Conservation (phyloP, 1,140 invertebrate species). For the Papilio helenus region DNA sequence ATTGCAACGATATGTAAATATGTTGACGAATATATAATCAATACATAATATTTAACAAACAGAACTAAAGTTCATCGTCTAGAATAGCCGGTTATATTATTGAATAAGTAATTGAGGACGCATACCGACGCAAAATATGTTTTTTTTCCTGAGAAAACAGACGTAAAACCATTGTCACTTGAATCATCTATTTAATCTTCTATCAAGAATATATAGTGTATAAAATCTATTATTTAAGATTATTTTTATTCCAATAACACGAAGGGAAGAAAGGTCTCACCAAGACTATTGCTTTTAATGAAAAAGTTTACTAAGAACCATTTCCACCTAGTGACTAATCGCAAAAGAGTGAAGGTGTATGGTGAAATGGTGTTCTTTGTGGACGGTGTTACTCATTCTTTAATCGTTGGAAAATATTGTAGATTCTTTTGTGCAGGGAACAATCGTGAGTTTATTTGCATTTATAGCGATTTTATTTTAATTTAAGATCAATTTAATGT, state of each 20-base stretch:
- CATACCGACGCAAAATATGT: background rate
- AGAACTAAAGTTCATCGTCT: conserved; percentile 15
- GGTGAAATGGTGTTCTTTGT: background rate
- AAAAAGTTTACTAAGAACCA: background rate
- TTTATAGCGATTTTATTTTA: background rate
- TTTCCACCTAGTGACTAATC: background rate
- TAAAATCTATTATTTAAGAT: background rate
- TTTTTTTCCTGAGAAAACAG: background rate
- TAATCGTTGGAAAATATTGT: no score
- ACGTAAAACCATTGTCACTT: background rate
- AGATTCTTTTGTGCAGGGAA: no score
- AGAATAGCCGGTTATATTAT: background rate
- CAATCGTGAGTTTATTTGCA: no score
- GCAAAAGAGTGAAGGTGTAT: background rate
- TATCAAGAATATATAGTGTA: background rate
- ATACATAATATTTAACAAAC: background rate
- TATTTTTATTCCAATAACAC: background rate
- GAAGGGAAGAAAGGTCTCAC: no score
- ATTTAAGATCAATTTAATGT: background rate
- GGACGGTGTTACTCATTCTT: no score
- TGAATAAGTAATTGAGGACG: conserved; percentile 18
- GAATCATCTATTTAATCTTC: background rate
- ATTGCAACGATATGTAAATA: conserved; percentile 15
- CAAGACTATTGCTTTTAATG: background rate
- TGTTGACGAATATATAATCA: background rate